Evolutionary conservation across 2,888 invertebrate species (phyloP), one percentile per base, ranked within the genome.

Genomic region (Phymatocera aterrima): DNA sequence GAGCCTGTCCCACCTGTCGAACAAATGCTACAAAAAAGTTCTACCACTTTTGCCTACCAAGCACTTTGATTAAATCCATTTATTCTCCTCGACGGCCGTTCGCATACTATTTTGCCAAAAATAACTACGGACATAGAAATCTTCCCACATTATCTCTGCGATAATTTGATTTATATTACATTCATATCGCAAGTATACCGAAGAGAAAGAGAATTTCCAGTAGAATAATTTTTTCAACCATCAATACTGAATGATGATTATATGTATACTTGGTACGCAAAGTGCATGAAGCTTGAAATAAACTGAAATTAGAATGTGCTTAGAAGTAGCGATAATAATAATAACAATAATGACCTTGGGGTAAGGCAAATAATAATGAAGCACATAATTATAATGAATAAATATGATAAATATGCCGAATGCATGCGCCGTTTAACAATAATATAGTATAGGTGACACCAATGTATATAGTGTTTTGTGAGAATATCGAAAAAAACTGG

Each of bases 1-100:
- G 92, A 91, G 84, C 91, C 91, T 87, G 91, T 89, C 84, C 91
- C 90, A 91, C 91, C 92, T 92, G 89, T 84, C 83, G 79, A 86
- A 84, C 82, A 84, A 82, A 84, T 83, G 82, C 84, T 84, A 83
- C 84, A 84, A 88, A 88, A 83, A 87, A 64, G 61, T 77, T 79
- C 87, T 87, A 88, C 86, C 84, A 85, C 84, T 87, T 84, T 84
- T 85, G 87, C 89, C 84, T 88, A 89, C 87, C 89, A 86, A 88
- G 87, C 78, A 72, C 78, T 72, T 60, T 60, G 70, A 68, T 57
- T 48, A 72, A 72, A 72, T 34, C 51, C 18, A n/a, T 64, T 60
- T 28, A 24, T 43, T 68, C 24, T 43, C 24, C 21, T n/a, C n/a
- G n/a, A n/a, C n/a, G 24, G 43, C 18, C 28, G 3, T 68, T 6